These are phyloP conservation scores for Melanotaenia parkinsoni DNA, from an alignment of 2,797 vertebrate genomes.

Conservation along the genomic window DNA sequence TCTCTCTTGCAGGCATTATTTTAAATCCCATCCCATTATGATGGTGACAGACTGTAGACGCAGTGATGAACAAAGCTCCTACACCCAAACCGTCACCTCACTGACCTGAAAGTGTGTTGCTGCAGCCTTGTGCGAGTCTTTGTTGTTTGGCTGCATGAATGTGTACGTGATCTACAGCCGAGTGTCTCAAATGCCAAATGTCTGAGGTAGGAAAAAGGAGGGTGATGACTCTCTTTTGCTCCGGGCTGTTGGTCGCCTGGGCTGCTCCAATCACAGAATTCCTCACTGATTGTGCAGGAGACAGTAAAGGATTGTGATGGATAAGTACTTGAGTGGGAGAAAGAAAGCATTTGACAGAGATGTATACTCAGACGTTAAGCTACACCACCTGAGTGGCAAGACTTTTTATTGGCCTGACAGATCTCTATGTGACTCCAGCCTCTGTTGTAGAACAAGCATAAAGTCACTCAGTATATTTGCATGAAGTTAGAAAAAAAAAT, in stretches of 20 bases:
- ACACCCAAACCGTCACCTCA: constrained; percentile 46
- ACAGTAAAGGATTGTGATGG: constrained; percentile 79
- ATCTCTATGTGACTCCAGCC: constrained; percentile 51
- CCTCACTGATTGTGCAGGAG: constrained; percentile 74
- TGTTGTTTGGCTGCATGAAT: constrained; percentile 16
- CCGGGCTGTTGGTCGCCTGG: constrained; percentile 50
- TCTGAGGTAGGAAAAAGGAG: constrained; percentile 61
- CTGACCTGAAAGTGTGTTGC: constrained; percentile 44
- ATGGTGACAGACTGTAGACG: constrained; percentile 75
- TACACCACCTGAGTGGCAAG: constrained; percentile 70
- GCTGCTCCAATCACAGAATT: constrained; percentile 76
- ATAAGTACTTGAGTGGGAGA: constrained; percentile 82
- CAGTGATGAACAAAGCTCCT: constrained; percentile 66
- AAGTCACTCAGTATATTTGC: background rate
- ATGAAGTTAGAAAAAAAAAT: background rate
- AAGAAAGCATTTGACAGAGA: constrained; percentile 66
- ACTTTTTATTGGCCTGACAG: constrained; percentile 73
- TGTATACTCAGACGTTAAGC: constrained; percentile 71
- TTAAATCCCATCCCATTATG: constrained; percentile 72
- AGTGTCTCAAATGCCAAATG: constrained; percentile 77
- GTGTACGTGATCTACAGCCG: constrained; percentile 60
- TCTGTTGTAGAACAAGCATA: constrained; percentile 22
- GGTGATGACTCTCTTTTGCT: constrained; percentile 41
- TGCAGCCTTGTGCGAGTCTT: constrained; percentile 1
- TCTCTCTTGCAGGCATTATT: constrained; percentile 48